phyloP scores from a whole-genome alignment of 2,888 invertebrate genomes.

The Isoperla grammatica region DNA sequence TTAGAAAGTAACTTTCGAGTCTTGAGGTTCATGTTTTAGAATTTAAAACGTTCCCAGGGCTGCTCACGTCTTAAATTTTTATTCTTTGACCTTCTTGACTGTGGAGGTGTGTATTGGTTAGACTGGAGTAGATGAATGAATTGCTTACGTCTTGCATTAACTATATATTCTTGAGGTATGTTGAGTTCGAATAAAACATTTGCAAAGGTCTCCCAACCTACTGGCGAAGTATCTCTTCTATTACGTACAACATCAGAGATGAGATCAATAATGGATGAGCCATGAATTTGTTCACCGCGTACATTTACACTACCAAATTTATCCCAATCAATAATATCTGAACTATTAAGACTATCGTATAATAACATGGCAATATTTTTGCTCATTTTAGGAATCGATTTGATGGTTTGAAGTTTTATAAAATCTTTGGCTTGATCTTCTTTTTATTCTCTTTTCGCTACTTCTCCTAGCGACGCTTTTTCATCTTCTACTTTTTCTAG shows the following conservation, averaged over 20 bases:
- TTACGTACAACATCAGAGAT: not conserved
- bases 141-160: not conserved
- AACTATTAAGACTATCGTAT: not conserved
- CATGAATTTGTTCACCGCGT: not conserved
- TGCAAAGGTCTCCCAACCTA: not conserved
- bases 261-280: slow-evolving; percentile 1
- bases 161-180: slow-evolving; percentile 5
- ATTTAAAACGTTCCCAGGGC: not conserved
- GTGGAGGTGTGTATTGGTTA: too few species aligned
- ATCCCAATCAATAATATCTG: not conserved
- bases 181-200: not conserved
- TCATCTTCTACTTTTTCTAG: too few species aligned
- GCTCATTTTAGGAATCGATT: too few species aligned
- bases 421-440: too few species aligned
- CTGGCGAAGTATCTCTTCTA: not conserved
- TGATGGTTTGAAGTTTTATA: too few species aligned
- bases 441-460: too few species aligned
- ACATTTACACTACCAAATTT: not conserved
- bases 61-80: too few species aligned
- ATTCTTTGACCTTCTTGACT: too few species aligned
- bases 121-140: too few species aligned
- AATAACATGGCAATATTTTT: not conserved
- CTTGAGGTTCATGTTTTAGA: not conserved
- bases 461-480: too few species aligned
- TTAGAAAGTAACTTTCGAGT: not conserved